Base-by-base conservation (phyloP, 2,797 vertebrate genomes). In the Pipistrellus nathusii region DNA sequence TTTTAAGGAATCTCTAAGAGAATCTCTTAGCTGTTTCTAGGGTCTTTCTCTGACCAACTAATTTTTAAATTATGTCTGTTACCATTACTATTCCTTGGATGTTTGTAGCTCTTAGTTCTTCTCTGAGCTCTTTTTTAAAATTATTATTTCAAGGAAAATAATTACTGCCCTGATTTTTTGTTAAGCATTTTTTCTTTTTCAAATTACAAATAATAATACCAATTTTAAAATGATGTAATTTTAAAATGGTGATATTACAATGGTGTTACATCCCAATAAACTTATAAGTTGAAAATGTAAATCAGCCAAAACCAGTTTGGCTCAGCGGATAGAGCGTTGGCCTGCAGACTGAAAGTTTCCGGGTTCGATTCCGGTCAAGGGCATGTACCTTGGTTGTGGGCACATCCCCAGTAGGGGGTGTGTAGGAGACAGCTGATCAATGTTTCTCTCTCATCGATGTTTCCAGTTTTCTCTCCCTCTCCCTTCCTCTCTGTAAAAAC, bases 91-190 rank as follows among this genome's bases (percentile, higher is more conserved):
- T 77, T 76, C 55, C 30, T 80, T 92, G 53, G 72, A 80, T 80
- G 5, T 75, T 83, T 53, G 5, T 59, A 66, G 23, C 20, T 83
- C 69, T 8, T 66, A 66, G 18, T 20, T 83, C 75, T 89, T 59
- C 12, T 71, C 59, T 59, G 66, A 15, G 11, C 38, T 91, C 62
- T 3, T 83, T 69, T 76, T 66, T 32, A 71, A 51, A 76, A 51
- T 90, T 9, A 71, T 76, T 82, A 69, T 57, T 84, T 92, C 23
- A 89, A 81, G 64, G n/a, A 71, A 78, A 89, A 71, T 15, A 69
- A 57, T 81, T 46, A 57, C 64, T 59, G 38, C 27, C 30, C 21
- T 89, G 21, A 69, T 69, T 77, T 77, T 88, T 80, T 76, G n/a
- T 32, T 46, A 71, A 12, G 14, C 55, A 41, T 69, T 32, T 30